Conservation (phyloP, 2,113 vertebrate genomes). For the Heliornis fulica region DNA sequence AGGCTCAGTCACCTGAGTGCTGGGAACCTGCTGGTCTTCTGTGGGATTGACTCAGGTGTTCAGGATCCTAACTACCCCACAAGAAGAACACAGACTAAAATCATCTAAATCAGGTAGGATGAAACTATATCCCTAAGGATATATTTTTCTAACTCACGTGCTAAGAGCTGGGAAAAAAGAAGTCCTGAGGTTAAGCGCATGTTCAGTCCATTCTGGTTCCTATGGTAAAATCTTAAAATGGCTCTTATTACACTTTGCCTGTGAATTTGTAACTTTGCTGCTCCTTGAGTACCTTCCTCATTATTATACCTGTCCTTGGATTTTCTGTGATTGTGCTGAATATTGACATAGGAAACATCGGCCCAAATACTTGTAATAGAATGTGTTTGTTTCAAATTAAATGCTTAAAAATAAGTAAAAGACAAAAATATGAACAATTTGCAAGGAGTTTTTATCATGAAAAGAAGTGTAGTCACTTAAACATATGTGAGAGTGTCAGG, state of each 20-base stretch:
- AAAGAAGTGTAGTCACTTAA: not conserved
- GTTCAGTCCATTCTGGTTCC: not conserved
- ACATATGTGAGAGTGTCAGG: not conserved
- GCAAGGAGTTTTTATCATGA: not conserved
- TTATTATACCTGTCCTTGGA: not conserved
- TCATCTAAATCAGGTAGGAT: not conserved
- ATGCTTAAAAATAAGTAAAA: not conserved
- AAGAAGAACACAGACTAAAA: not conserved
- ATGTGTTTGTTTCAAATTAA: not conserved
- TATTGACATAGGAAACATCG: not conserved
- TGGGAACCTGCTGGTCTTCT: not conserved
- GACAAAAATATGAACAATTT: not conserved
- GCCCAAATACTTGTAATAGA: not conserved
- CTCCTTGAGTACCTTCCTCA: not conserved
- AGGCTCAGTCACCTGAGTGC: not conserved
- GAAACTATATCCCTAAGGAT: not conserved
- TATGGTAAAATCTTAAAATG: not conserved
- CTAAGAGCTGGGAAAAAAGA: not conserved
- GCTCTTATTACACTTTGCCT: not conserved
- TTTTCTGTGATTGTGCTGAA: not conserved
- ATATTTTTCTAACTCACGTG: not conserved
- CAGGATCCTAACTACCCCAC: rapidly evolving
- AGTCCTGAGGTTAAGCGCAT: not conserved
- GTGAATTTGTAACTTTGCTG: not conserved
- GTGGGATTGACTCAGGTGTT: not conserved